Evolutionary conservation across 2,797 vertebrate species (phyloP).

Genomic region (Loriculus beryllinus): DNA sequence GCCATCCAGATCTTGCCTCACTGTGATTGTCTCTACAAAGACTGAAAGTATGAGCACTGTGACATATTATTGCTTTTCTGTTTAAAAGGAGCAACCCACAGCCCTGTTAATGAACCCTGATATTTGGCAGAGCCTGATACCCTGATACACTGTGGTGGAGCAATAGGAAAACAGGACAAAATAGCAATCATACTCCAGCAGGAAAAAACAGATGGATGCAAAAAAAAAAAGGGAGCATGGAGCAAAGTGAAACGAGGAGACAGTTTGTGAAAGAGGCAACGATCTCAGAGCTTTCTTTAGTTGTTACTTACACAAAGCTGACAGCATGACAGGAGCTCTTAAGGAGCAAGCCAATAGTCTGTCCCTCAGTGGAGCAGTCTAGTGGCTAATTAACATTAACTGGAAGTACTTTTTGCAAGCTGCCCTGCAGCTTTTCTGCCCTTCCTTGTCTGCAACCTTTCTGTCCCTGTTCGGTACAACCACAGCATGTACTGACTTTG

Average conservation of each 20-base stretch:
- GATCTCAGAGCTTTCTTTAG: not conserved
- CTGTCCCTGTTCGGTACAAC: not conserved
- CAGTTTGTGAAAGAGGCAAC: not conserved
- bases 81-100: not conserved
- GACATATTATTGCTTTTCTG: not conserved
- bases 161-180: not conserved
- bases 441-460: not conserved
- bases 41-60: not conserved
- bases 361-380: not conserved
- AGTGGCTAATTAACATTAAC: not conserved
- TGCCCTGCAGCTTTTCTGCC: not conserved
- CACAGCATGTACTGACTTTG: not conserved
- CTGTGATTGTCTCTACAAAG: not conserved
- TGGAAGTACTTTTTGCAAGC: not conserved
- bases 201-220: not conserved
- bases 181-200: not conserved
- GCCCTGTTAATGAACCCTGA: not conserved
- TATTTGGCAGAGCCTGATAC: not conserved
- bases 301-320: not conserved
- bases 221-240: not conserved
- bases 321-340: not conserved
- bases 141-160: not conserved
- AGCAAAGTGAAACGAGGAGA: not conserved
- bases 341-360: not conserved
- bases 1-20: not conserved